A percentile compares a stretch with the other conserved stretches of the same genome.
phyloP scores from a whole-genome alignment of 2,113 vertebrate species.

The Halichoeres trimaculatus region DNA sequence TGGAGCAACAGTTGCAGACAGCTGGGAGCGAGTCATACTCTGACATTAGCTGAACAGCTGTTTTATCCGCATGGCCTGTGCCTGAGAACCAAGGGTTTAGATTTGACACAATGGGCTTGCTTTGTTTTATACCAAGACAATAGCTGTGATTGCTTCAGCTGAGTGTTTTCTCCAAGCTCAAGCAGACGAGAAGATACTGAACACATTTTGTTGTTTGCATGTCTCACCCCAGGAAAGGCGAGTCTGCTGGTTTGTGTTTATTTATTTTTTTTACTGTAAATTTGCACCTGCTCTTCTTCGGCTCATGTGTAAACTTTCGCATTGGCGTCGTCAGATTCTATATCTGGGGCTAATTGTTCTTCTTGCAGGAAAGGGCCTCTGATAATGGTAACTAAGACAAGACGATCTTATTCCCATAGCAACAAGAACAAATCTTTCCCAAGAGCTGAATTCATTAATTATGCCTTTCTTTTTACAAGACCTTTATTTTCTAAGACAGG shows the following conservation, averaged over 20 bases:
- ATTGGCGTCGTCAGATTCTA: constrained; percentile 36
- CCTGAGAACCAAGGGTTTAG: constrained; percentile 50
- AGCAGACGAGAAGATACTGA: constrained; percentile 35
- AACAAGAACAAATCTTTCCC: constrained; percentile 78
- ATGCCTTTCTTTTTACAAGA: constrained; percentile 73
- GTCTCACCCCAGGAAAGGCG: constrained; percentile 14
- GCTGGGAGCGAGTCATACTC: constrained; percentile 70
- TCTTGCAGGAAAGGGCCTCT: constrained; percentile 52
- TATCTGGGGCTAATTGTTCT: constrained; percentile 54
- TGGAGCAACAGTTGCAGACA: constrained; percentile 75
- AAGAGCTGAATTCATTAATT: constrained; percentile 79
- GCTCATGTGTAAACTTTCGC: constrained; percentile 18
- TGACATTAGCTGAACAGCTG: constrained; percentile 75
- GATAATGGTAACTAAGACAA: constrained; percentile 73
- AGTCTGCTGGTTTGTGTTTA: neutral
- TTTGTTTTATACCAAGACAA: constrained; percentile 74
- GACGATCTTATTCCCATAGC: constrained; percentile 80
- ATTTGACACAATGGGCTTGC: constrained; percentile 67
- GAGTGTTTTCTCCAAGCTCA: constrained; percentile 5
- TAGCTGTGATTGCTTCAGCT: constrained; percentile 52
- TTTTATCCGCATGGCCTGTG: constrained; percentile 67
- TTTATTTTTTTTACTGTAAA: constrained; percentile 2
- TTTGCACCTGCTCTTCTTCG: constrained; percentile 25
- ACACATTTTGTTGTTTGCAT: constrained; percentile 7
- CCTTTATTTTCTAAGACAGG: constrained; percentile 79